A percentile compares a stretch with the other conserved stretches of the same genome.
Conservation (phyloP, 2,113 vertebrate species). For the Chamaetylas fuelleborni region DNA sequence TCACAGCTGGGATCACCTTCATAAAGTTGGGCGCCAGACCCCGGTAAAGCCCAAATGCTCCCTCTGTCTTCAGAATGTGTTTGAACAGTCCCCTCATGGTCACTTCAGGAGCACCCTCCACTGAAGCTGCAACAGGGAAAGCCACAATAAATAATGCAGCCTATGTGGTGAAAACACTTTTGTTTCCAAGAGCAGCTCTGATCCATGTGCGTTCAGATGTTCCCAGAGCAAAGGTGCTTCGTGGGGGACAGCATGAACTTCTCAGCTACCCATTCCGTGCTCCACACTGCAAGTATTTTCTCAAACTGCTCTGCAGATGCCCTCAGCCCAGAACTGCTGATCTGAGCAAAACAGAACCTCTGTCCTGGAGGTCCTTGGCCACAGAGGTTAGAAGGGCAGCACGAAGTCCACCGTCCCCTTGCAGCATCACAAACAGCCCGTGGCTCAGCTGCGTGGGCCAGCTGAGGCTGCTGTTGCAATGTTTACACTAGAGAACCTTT, state of each 20-base stretch:
- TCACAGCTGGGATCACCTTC: constrained; percentile 98
- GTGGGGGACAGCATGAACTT: not conserved
- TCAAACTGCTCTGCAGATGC: not conserved
- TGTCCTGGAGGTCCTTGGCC: not conserved
- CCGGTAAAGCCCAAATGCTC: constrained; percentile 87
- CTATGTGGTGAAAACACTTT: not conserved
- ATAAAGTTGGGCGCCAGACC: constrained; percentile 97
- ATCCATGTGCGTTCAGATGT: not conserved
- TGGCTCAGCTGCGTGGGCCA: not conserved
- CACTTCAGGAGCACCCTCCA: constrained; percentile 84
- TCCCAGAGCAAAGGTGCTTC: not conserved
- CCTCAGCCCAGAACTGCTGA: not conserved
- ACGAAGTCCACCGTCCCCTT: not conserved
- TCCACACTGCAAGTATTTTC: not conserved
- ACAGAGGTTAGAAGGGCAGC: not conserved
- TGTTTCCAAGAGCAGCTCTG: not conserved
- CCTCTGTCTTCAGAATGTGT: constrained; percentile 91
- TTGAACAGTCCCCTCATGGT: constrained; percentile 91
- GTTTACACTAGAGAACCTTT: not conserved
- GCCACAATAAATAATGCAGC: not conserved
- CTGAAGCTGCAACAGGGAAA: constrained; percentile 75
- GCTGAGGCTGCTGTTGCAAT: not conserved
- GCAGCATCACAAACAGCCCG: not conserved
- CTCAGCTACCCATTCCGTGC: not conserved
- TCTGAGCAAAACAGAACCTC: not conserved